These are phyloP conservation scores for Zele albiditarsus DNA, from an alignment of 2,888 invertebrate genomes.

Conservation along the genomic window DNA sequence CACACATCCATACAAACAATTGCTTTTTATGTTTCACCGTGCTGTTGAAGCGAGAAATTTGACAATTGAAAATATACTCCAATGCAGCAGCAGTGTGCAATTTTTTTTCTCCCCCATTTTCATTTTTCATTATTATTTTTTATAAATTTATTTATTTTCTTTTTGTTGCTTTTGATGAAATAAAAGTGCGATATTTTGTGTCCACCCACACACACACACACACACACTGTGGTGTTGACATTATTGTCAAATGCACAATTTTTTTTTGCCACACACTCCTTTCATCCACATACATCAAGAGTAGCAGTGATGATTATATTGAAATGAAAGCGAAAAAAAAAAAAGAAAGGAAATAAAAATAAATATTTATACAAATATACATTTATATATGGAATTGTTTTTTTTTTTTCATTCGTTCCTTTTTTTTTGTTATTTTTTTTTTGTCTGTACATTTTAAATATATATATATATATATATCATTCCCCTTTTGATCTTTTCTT, in stretches of 20 bases:
- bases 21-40: neutral
- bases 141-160: neutral
- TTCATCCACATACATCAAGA: neutral
- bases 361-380: neutral
- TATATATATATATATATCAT: too few relatives aligned
- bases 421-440: neutral
- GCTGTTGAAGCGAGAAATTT: slow-evolving; percentile 15
- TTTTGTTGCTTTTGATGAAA: neutral
- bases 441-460: neutral
- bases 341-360: neutral
- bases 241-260: neutral
- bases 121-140: neutral
- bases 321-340: slow-evolving; percentile 18
- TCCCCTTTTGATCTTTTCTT: neutral
- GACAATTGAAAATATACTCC: slow-evolving; percentile 11
- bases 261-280: neutral
- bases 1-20: neutral
- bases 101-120: neutral
- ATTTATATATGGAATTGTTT: neutral
- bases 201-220: too few relatives aligned
- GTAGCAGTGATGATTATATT: neutral
- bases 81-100: neutral
- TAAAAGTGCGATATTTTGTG: neutral
- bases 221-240: too few relatives aligned
- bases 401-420: too few relatives aligned